phyloP scores from a whole-genome alignment of 1,140 invertebrate genomes.

The Phenacoccus solenopsis region DNA sequence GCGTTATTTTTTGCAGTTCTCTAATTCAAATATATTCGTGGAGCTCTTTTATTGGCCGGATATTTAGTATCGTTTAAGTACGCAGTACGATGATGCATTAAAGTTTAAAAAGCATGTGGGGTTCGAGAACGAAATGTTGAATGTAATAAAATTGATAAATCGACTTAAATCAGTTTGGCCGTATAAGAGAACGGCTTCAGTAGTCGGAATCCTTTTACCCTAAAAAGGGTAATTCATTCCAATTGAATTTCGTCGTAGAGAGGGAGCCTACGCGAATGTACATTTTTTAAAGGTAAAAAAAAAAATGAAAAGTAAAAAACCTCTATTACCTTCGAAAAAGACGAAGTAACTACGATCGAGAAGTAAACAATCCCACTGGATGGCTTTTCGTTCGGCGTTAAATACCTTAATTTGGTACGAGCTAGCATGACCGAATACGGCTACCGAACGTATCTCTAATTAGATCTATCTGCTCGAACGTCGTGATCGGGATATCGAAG shows the following conservation, averaged over 20 bases:
- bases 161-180: neutral
- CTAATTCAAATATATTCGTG: too few relatives aligned
- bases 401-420: too few relatives aligned
- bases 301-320: constrained; percentile 1
- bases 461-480: neutral
- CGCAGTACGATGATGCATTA: neutral
- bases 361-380: too few relatives aligned
- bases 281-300: neutral
- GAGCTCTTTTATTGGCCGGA: too few relatives aligned
- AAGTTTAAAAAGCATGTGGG: constrained; percentile 3
- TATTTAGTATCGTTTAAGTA: too few relatives aligned
- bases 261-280: neutral
- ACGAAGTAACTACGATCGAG: too few relatives aligned
- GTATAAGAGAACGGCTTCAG: neutral
- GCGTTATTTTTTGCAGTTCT: too few relatives aligned
- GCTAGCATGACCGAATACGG: neutral
- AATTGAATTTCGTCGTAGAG: neutral
- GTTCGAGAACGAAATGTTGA: neutral
- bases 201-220: neutral
- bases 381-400: too few relatives aligned
- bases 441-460: neutral
- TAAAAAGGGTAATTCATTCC: constrained; percentile 1
- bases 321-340: neutral
- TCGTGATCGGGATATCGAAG: too few relatives aligned
- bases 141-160: constrained; percentile 4